Percentiles rank a stretch among this genome's conserved stretches.
phyloP scores from a whole-genome alignment of 2,113 vertebrate genomes.

The Chaenocephalus aceratus region DNA sequence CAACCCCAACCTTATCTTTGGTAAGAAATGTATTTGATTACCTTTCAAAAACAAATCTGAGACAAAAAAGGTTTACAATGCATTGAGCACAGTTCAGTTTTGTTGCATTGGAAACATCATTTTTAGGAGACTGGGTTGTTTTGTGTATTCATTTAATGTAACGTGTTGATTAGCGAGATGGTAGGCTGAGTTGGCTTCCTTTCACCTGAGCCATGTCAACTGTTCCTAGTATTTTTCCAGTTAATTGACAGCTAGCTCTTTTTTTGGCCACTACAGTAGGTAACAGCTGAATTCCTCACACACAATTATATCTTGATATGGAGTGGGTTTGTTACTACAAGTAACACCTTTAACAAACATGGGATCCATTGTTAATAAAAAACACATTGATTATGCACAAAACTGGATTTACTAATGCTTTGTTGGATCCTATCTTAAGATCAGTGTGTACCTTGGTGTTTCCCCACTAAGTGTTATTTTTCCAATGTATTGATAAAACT shows the following conservation, averaged over 20 bases:
- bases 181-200: too few species aligned
- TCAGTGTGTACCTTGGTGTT: neutral
- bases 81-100: too few species aligned
- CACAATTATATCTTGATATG: neutral
- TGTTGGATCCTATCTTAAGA: constrained; percentile 11
- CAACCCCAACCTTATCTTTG: too few species aligned
- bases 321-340: neutral
- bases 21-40: too few species aligned
- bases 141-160: neutral
- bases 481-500: neutral
- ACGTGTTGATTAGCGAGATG: neutral
- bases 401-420: constrained; percentile 14
- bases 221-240: neutral
- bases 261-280: too few species aligned
- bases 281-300: neutral
- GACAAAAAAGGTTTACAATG: too few species aligned
- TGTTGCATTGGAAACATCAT: too few species aligned
- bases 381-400: neutral
- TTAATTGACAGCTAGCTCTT: too few species aligned
- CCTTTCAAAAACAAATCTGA: too few species aligned
- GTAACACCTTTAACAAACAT: neutral
- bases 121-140: too few species aligned
- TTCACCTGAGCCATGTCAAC: neutral
- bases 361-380: neutral
- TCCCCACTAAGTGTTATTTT: neutral